Conservation (phyloP, 2,113 vertebrate species). For the Chaetura pelagica region DNA sequence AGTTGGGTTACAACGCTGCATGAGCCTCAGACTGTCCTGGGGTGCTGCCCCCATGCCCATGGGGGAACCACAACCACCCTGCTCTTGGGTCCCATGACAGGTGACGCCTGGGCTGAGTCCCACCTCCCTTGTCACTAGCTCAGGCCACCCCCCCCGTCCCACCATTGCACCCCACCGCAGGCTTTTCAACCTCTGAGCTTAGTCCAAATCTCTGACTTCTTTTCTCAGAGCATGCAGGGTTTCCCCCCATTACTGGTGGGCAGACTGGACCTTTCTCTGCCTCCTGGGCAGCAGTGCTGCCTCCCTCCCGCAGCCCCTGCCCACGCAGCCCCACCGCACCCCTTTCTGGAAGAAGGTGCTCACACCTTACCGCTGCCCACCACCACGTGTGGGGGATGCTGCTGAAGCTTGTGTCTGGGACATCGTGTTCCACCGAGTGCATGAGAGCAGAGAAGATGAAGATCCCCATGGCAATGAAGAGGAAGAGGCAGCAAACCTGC, state of each 20-base stretch:
- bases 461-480: constrained; percentile 92
- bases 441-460: constrained; percentile 92
- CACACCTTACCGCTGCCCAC: constrained; percentile 91
- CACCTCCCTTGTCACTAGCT: not conserved
- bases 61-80: not conserved
- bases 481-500: constrained; percentile 91
- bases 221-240: not conserved
- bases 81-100: not conserved
- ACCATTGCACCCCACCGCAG: not conserved
- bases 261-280: not conserved
- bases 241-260: not conserved
- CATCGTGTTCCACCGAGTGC: constrained; percentile 89
- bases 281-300: not conserved
- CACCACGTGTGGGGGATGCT: constrained; percentile 92
- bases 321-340: rapidly evolving
- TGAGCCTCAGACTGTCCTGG: not conserved
- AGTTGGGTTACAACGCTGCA: not conserved
- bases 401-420: constrained; percentile 87
- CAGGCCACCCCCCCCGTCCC: not conserved
- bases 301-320: not conserved
- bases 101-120: not conserved
- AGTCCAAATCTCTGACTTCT: not conserved
- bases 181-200: not conserved
- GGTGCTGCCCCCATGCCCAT: not conserved
- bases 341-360: not conserved